Evolutionary conservation across 1,140 invertebrate species (phyloP).

Genomic region (Arctopsyche grandis): DNA sequence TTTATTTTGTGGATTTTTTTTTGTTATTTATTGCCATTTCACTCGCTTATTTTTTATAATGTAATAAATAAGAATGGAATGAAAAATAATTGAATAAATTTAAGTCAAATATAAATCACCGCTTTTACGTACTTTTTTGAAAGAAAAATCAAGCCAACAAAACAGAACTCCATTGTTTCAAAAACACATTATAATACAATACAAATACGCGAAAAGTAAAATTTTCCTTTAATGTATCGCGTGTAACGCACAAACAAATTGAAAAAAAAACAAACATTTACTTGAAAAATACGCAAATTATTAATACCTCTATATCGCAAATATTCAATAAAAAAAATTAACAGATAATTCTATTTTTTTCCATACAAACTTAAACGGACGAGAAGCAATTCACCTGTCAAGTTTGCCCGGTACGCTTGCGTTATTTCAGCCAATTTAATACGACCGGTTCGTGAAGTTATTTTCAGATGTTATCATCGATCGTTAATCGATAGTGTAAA

Average conservation of each 20-base stretch:
- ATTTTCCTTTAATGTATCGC: too few species aligned
- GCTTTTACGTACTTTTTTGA: neutral
- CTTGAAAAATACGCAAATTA: too few species aligned
- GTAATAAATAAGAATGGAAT: slow-evolving; percentile 7
- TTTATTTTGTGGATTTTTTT: neutral
- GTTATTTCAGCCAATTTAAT: neutral
- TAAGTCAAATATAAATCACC: slow-evolving; percentile 14
- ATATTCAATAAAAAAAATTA: too few species aligned
- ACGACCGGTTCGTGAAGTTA: slow-evolving; percentile 8
- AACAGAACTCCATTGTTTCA: neutral
- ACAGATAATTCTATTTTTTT: too few species aligned
- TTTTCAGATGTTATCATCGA: slow-evolving; percentile 25
- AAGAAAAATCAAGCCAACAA: neutral
- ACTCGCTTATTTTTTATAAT: neutral
- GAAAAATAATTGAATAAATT: slow-evolving; percentile 26
- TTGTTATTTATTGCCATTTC: neutral
- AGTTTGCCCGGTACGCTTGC: neutral
- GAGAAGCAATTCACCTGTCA: slow-evolving; percentile 23
- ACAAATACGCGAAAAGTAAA: too few species aligned
- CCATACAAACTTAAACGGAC: neutral
- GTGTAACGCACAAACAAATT: too few species aligned
- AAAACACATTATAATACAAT: too few species aligned
- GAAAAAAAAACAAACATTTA: too few species aligned
- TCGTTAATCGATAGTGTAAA: slow-evolving; percentile 27
- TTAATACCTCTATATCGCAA: too few species aligned